phyloP scores from a whole-genome alignment of 2,113 vertebrate species.

The Dryoscopus gambensis region DNA sequence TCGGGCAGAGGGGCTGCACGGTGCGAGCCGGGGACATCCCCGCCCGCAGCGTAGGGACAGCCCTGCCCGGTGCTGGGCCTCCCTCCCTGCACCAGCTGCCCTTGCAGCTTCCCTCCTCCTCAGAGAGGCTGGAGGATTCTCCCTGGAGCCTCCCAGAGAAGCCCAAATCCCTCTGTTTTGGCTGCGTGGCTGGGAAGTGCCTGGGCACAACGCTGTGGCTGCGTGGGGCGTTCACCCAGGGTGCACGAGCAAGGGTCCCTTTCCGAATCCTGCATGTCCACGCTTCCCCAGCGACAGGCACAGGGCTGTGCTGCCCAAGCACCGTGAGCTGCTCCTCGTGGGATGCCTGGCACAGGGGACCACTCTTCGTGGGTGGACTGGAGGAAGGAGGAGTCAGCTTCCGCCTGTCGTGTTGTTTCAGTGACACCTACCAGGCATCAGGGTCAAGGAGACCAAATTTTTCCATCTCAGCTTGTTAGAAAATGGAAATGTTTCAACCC shows the following conservation, averaged over 20 bases:
- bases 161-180: background rate
- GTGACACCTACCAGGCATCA: background rate
- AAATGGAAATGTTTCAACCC: background rate
- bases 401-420: background rate
- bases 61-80: background rate
- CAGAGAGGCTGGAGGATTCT: background rate
- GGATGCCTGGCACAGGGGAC: background rate
- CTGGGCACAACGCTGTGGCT: accelerated
- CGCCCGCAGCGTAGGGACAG: accelerated
- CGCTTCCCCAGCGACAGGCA: accelerated
- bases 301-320: background rate
- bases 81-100: background rate
- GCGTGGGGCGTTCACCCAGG: accelerated
- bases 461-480: background rate
- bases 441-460: constrained; percentile 16
- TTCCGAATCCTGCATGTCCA: background rate
- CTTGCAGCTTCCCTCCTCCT: background rate
- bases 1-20: background rate
- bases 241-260: accelerated
- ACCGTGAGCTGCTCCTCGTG: background rate
- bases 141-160: background rate
- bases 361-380: background rate
- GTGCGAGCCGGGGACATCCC: accelerated
- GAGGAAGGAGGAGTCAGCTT: background rate
- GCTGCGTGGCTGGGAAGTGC: background rate